Percentiles rank a stretch among this genome's conserved stretches.
These are phyloP conservation scores for Zele albiditarsus DNA, from an alignment of 2,888 invertebrate genomes.

Conservation along the genomic window DNA sequence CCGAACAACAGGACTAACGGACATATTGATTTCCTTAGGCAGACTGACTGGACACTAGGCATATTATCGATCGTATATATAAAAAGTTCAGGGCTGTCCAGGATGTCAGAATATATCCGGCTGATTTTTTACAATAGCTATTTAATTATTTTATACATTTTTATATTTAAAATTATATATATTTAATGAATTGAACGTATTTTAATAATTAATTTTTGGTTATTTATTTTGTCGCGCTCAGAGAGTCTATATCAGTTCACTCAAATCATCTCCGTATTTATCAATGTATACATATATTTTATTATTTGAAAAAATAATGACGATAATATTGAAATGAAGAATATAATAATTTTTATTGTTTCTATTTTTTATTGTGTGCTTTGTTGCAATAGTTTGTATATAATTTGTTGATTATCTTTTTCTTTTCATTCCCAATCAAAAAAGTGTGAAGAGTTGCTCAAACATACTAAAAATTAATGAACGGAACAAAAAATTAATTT, in stretches of 20 bases:
- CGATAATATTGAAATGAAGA: not conserved
- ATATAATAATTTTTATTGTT: not conserved
- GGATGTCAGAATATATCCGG: constrained; percentile 46
- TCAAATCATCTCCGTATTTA: not conserved
- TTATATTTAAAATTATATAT: constrained; percentile 3
- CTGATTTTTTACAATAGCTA: constrained; percentile 24
- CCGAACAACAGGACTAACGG: constrained; percentile 59
- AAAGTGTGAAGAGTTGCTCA: not conserved
- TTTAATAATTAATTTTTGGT: not conserved
- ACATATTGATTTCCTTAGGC: constrained; percentile 62
- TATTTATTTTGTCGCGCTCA: not conserved
- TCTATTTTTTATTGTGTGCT: not conserved
- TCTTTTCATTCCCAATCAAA: constrained; percentile 1
- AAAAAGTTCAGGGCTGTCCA: constrained; percentile 70
- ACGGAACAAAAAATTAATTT: not conserved
- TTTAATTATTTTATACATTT: constrained; percentile 21
- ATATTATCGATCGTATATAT: constrained; percentile 61
- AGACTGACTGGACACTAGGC: constrained; percentile 61
- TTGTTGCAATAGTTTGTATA: not conserved
- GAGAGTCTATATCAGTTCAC: not conserved
- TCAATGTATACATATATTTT: not conserved
- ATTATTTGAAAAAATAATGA: not conserved
- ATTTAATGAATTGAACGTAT: too few relatives aligned
- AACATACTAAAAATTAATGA: not conserved
- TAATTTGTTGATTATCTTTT: not conserved